Evolutionary conservation across 1,140 invertebrate species (phyloP).

Genomic region (Heliothis virescens): DNA sequence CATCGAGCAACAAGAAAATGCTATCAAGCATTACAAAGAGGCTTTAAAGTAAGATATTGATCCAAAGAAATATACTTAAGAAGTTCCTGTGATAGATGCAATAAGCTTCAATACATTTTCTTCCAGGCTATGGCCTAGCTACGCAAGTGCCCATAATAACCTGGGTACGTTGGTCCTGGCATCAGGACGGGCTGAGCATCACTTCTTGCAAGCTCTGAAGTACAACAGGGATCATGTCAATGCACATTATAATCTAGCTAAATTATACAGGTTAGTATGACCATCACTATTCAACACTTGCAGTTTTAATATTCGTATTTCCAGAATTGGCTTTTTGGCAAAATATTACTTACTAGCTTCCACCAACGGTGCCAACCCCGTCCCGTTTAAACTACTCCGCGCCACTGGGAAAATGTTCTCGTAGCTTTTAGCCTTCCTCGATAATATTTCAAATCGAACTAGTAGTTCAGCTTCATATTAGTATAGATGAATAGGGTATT

Average conservation of each 20-base stretch:
- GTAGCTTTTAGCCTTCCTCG: no score
- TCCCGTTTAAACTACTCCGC: no score
- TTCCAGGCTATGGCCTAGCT: constrained; percentile 93
- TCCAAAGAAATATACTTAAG: no score
- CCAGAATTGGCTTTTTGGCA: no score
- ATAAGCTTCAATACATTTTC: background rate
- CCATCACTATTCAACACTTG: background rate
- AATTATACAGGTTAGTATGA: constrained; percentile 89
- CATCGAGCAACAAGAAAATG: constrained; percentile 89
- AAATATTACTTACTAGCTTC: no score
- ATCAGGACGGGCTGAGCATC: constrained; percentile 89
- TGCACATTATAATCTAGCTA: constrained; percentile 95
- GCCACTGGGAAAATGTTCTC: no score
- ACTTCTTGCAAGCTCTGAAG: constrained; percentile 92
- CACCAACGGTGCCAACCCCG: no score
- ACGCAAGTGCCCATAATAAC: constrained; percentile 96
- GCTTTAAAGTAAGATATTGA: constrained; percentile 91
- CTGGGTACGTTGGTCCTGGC: constrained; percentile 92
- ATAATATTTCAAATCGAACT: no score
- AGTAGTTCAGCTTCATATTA: no score
- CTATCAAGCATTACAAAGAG: constrained; percentile 92
- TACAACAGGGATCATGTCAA: constrained; percentile 92
- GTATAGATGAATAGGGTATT: no score
- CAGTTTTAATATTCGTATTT: no score
- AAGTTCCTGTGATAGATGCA: no score